These are phyloP conservation scores for Cnemophilus loriae DNA, from an alignment of 2,113 vertebrate genomes.

Conservation along the genomic window DNA sequence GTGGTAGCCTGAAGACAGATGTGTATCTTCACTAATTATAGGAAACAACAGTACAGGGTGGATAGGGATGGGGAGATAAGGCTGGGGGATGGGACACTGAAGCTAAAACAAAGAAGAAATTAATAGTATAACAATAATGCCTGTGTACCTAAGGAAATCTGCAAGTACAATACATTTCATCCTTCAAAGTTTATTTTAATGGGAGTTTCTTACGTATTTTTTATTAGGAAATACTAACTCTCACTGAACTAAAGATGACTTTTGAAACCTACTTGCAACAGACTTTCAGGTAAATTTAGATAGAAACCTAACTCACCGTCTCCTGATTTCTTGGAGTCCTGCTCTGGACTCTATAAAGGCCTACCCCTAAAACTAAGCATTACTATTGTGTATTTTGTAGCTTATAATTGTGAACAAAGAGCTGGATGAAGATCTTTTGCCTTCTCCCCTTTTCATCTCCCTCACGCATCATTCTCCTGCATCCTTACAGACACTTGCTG, in stretches of 20 bases:
- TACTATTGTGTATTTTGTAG: not conserved
- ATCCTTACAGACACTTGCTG: not conserved
- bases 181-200: not conserved
- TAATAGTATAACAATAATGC: not conserved
- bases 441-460: not conserved
- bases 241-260: not conserved
- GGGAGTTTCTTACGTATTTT: not conserved
- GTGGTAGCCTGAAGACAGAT: conserved; percentile 62
- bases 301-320: not conserved
- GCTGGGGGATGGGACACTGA: conserved; percentile 1
- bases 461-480: not conserved
- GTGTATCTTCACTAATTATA: conserved; percentile 61
- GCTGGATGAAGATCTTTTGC: not conserved
- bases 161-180: not conserved
- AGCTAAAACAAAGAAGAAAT: conserved; percentile 33
- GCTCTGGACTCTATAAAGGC: not conserved
- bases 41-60: not conserved
- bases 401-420: not conserved
- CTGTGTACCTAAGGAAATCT: not conserved
- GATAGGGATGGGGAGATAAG: conserved; percentile 6
- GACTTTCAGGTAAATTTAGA: not conserved
- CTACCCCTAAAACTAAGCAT: not conserved
- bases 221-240: not conserved
- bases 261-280: not conserved
- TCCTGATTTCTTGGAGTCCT: not conserved